phyloP scores from a whole-genome alignment of 1,140 invertebrate species.

The Hetaerina americana region DNA sequence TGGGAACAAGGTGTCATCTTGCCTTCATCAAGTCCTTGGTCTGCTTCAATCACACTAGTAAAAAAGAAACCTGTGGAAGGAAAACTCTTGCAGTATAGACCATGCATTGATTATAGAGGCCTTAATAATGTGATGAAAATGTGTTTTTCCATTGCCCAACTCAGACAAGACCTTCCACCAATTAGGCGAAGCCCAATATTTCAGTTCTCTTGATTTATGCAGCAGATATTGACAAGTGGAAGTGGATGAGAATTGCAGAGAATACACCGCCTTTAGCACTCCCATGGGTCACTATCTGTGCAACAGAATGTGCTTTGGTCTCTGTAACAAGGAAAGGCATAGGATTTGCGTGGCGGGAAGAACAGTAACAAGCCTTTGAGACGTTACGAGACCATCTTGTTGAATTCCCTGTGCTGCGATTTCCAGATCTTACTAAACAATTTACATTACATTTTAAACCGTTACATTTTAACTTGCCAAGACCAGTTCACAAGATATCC shows the following conservation, averaged over 20 bases:
- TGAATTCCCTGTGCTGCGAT: background rate
- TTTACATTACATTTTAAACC: background rate
- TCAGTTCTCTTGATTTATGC: no score
- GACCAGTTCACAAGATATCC: no score
- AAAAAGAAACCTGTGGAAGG: background rate
- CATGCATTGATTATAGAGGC: background rate
- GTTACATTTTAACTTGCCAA: no score
- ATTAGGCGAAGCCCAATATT: no score
- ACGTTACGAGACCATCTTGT: background rate
- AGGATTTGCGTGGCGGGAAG: background rate
- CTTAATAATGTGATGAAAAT: background rate
- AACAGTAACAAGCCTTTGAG: background rate
- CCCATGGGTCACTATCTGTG: background rate
- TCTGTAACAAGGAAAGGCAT: background rate
- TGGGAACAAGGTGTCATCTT: background rate
- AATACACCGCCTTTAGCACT: background rate
- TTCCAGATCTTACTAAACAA: background rate
- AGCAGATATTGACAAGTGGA: conserved; percentile 14
- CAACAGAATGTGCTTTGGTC: background rate
- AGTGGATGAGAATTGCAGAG: background rate
- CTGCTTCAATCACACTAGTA: background rate
- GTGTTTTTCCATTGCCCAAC: background rate
- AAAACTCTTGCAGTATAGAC: background rate
- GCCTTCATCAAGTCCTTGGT: background rate
- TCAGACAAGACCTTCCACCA: no score